Base-by-base conservation (phyloP, 2,888 invertebrate species). In the Drosophila antonietae region DNA sequence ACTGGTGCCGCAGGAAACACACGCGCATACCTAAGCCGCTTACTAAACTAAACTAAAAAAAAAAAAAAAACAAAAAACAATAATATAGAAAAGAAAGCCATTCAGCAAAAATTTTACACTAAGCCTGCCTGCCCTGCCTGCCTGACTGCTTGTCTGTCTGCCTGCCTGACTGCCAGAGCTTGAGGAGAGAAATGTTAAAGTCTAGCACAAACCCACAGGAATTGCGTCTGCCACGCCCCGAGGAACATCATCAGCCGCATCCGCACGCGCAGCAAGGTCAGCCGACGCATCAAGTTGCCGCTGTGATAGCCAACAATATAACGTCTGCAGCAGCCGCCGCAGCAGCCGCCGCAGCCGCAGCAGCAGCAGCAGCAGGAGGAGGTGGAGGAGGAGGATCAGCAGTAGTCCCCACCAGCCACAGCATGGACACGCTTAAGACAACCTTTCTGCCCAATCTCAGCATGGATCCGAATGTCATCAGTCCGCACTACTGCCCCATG, bases 381-480 rank as follows among this genome's bases (percentile, higher is more conserved):
- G 58, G 46, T 23, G 44, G 44, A 43, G 43, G 31, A 57, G 57
- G 20, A 58, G 55, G 23, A 61, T 55, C 5, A 41, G 41, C 46
- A 53, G 57, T 41, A 60, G 63, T 41, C 46, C 58, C 68, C 41
- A 39, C 58, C 33, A 57, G 49, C 61, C 62, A 59, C 44, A 78
- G 52, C 47, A 92, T 92, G 88, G 92, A 92, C 67, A 88, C 92
- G 66, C 76, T 92, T 23, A 92, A 92, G 78, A 90, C 92, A 75
- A 82, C 92, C 47, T 92, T 92, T 87, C 83, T 92, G 71, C 92
- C 92, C 56, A 92, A 92, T 83, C 87, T 92, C 71, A 90, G 91
- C 81, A 92, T 92, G 91, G 92, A 92, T 67, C 89, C 91, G 41
- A 83, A 81, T 66, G 86, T 86, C 3, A 75, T 89, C 41, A 78